phyloP scores from a whole-genome alignment of 2,797 vertebrate species.

The Thamnophis elegans region DNA sequence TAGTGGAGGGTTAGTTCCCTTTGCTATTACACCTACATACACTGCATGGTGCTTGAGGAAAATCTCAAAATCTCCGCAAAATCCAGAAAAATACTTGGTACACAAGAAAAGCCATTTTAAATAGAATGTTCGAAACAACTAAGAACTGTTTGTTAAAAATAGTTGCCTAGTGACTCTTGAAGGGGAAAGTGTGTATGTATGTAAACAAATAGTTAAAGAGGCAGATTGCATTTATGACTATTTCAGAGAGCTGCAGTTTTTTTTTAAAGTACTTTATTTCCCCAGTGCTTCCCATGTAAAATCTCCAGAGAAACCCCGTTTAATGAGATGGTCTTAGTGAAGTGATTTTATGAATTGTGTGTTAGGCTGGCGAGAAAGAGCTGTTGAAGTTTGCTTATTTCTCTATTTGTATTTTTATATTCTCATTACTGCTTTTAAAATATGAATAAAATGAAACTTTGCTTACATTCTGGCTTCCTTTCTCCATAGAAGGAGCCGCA shows the following conservation, averaged over 20 bases:
- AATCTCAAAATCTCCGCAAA: not conserved
- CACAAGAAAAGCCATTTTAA: not conserved
- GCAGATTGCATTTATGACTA: not conserved
- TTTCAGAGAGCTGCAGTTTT: not conserved
- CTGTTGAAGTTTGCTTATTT: conserved; percentile 1
- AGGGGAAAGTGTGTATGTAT: not conserved
- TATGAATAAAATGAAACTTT: conserved; percentile 31
- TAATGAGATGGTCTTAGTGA: conserved; percentile 24
- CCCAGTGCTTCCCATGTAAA: conserved; percentile 8
- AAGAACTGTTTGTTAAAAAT: not conserved
- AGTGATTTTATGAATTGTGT: conserved; percentile 2
- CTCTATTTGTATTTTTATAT: not conserved
- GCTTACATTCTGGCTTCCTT: conserved; percentile 18
- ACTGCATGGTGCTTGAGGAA: not conserved
- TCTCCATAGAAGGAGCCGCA: not conserved
- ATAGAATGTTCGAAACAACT: not conserved
- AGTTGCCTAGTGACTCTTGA: not conserved
- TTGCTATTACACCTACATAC: not conserved
- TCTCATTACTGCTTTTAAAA: conserved; percentile 13
- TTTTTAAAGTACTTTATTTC: not conserved
- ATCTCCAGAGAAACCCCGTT: not conserved
- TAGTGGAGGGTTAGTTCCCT: not conserved
- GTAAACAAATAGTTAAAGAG: not conserved
- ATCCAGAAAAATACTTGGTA: not conserved
- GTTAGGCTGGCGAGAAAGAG: not conserved